Base-by-base conservation (phyloP, 2,113 vertebrate genomes). In the Pogonocichla stellata region DNA sequence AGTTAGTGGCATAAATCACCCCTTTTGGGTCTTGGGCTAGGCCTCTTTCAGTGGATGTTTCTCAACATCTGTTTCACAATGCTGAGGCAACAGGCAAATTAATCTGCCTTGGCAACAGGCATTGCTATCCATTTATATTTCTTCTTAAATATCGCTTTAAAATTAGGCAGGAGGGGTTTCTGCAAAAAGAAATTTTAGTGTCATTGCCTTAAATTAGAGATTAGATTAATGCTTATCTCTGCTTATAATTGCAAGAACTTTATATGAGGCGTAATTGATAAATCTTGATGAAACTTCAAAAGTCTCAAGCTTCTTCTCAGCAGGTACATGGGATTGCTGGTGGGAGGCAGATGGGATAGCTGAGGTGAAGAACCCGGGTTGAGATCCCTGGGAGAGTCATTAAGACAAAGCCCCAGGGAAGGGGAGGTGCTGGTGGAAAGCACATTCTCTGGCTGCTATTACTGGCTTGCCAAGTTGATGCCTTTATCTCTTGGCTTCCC, bases 41-140 rank as follows among this genome's bases (percentile, higher is more conserved):
- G 62, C 43, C 61, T 82, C 58, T 90, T 94, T 92, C 58, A 70
- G 51, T n/a, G 77, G 66, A 29, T 85, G 19, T 96, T 95, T 95
- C 93, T 83, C 87, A 94, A 95, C 47, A 36, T 26, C n/a, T 26
- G 56, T 96, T 95, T 95, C 90, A 95, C 87, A 97, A 94, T 4
- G 5, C 20, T 77, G 75, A 70, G 40, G 38, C 58, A 94, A 90
- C 18, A 86, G 56, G 64, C 51, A 80, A 77, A 70, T 25, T 47
- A 70, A 74, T 80, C 92, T 92, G 74, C 47, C 50, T 62, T 86
- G 80, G 81, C 0, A 1, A 75, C 78, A 86, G 31, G 4, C 62
- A 23, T 45, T 85, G 40, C 31, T 72, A 42, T 53, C 36, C 6
- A 6, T 75, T 91, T 85, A 47, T 29, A 61, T 53, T 80, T 81